Base-by-base conservation (phyloP, 53 echinoderm and acorn worm species). In the Hippasteria phrygiana region DNA sequence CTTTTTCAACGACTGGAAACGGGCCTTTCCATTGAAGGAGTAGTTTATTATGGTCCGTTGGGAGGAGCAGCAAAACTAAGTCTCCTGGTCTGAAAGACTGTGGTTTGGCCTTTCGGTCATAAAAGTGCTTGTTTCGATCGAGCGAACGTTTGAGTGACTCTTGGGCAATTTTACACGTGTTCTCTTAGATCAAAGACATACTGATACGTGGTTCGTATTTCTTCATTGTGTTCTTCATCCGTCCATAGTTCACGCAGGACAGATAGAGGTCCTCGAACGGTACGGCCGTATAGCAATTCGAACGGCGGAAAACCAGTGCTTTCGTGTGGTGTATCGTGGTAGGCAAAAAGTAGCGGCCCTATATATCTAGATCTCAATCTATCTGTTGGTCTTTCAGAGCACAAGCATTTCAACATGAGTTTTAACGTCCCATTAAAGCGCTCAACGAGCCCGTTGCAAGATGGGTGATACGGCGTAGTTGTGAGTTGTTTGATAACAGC, bases 281-380 rank as follows among this genome's bases (percentile, higher is more conserved):
- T 90, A 16, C 91, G 72, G 26, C 85, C 91, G 71, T 62, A 91
- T 43, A 91, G 11, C 28, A 88, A 39, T 62, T 91, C 87, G 29
- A 91, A 91, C 18, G 87, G 91, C 17, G 91, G 73, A 59, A 91
- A 91, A 37, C 91, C 87, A 10, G 71, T 87, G 36, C 87, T 88
- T 18, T 28, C 62, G 16, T 91, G 87, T 13, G 91, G 87, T 7
- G 76, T 77, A 24, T 91, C 91, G 62, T 78, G 48, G 63, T 56
- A 87, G 0, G 91, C 91, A 27, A 87, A 90, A 59, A 90, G 62
- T 2, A 86, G 26, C 8, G 91, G 87, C 27, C 54, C 69, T 2
- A 91, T 55, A 40, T 87, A 90, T 26, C 66, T 17, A 35, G 72
- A n/a, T n/a, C n/a, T n/a, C n/a, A n/a, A 74, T 14, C 48, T 10